These are phyloP conservation scores for Euura lappo DNA, from an alignment of 1,140 invertebrate species.

Conservation along the genomic window DNA sequence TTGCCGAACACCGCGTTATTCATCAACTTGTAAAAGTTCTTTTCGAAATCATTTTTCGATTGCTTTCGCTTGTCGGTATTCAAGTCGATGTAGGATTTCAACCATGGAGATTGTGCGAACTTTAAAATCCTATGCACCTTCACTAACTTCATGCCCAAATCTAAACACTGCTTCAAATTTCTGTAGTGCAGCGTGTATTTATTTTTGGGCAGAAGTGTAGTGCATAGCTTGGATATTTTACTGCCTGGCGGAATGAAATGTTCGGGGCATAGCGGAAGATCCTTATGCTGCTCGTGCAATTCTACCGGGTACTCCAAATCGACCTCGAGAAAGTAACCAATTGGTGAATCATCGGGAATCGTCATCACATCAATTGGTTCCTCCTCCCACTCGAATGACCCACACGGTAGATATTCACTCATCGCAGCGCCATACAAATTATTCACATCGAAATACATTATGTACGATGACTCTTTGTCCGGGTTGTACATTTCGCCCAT, in stretches of 20 bases:
- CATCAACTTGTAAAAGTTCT: too few relatives aligned
- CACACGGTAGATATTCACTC: slow-evolving; percentile 43
- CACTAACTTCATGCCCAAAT: too few relatives aligned
- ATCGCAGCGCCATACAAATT: slow-evolving; percentile 37
- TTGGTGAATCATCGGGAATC: slow-evolving; percentile 36
- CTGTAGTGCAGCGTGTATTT: too few relatives aligned
- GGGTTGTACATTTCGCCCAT: slow-evolving; percentile 50
- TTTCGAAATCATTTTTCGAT: too few relatives aligned
- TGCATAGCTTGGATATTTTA: slow-evolving; percentile 45
- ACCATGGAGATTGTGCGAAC: slow-evolving; percentile 44
- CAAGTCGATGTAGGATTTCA: too few relatives aligned
- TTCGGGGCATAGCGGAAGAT: slow-evolving; percentile 57
- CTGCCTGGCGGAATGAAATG: slow-evolving; percentile 29
- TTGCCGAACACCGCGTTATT: too few relatives aligned
- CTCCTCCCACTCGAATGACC: slow-evolving; percentile 54
- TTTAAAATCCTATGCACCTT: slow-evolving; percentile 56
- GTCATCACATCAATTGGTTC: slow-evolving; percentile 25
- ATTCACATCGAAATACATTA: slow-evolving; percentile 58
- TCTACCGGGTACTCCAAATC: slow-evolving; percentile 28
- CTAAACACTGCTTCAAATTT: too few relatives aligned
- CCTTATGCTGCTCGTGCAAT: neutral
- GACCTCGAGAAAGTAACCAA: slow-evolving; percentile 40
- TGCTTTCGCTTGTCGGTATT: too few relatives aligned
- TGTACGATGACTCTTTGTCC: slow-evolving; percentile 39
- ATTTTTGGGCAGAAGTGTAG: slow-evolving; percentile 28